A percentile compares a stretch with the other conserved stretches of the same genome.
phyloP scores from a whole-genome alignment of 2,888 invertebrate genomes.

The Melanostoma mellinum region DNA sequence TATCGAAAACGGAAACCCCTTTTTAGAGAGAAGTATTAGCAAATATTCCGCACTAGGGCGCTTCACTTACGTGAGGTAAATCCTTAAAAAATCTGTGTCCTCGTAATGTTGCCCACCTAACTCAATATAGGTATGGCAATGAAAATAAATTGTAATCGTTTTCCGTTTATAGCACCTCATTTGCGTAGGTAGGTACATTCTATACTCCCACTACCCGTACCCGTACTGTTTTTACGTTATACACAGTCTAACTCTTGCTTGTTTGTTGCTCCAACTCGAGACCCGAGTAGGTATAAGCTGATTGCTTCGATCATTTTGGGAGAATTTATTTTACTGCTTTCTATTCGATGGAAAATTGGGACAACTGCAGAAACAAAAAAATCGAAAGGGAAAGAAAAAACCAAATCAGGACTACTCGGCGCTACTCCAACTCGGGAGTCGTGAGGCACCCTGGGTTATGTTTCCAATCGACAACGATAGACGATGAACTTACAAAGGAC shows the following conservation, averaged over 20 bases:
- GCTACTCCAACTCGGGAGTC: conserved; percentile 2
- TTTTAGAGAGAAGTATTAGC: neutral
- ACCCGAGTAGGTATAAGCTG: conserved; percentile 27
- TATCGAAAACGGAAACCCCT: conserved; percentile 6
- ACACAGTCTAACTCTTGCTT: neutral
- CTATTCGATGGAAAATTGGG: conserved; percentile 43
- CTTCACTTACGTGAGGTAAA: conserved; percentile 61
- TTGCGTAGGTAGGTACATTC: conserved; percentile 49
- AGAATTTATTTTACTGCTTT: conserved; percentile 70
- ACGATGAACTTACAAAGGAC: conserved; percentile 20
- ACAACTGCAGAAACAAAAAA: conserved; percentile 25
- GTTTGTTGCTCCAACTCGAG: conserved; percentile 16
- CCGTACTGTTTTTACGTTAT: too few relatives aligned
- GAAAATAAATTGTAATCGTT: conserved; percentile 73
- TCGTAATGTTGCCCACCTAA: conserved; percentile 16
- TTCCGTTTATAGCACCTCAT: conserved; percentile 71
- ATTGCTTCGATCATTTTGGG: conserved; percentile 58
- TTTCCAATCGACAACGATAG: conserved; percentile 38
- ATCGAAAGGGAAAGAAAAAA: conserved; percentile 1
- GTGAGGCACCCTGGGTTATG: conserved; percentile 21
- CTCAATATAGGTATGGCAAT: conserved; percentile 54
- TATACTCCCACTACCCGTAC: neutral
- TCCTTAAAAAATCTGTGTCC: conserved; percentile 44
- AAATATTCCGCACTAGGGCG: conserved; percentile 33
- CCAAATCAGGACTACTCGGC: neutral